Evolutionary conservation across 2,797 vertebrate species (phyloP), one percentile per base, ranked within the genome.

Genomic region (Lepus oiostolus): DNA sequence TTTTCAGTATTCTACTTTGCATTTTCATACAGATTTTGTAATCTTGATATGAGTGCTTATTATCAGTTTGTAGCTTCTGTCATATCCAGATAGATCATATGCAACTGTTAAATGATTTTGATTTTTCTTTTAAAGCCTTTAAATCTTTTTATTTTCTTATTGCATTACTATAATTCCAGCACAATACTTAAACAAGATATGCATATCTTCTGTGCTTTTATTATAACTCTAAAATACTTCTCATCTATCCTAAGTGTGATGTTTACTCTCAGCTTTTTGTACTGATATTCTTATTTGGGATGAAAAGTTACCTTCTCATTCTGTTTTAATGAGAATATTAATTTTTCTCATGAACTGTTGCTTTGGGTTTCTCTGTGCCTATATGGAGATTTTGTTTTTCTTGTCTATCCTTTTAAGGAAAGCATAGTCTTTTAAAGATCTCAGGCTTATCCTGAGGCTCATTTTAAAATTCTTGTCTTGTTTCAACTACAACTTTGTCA

Each of bases 221-320:
- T 91, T 93, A n/a, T 42, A 94, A 82, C 35, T 94, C 83, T 70
- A 68, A 89, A 89, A 75, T 68, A 30, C 11, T 74, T 86, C 17
- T 71, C 35, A 81, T 89, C 8, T 92, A 83, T 81, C n/a, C n/a
- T 38, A 85, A 85, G 35, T 72, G 10, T 90, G 50, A 26, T 14
- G 24, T 83, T 90, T 47, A 83, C 30, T 72, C 16, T 91, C 16
- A 58, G 17, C 35, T 86, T 95, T 91, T 79, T 26, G 42, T 83
- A 58, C 19, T 80, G 26, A 68, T n/a, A 28, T 58, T 4, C 1
- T 85, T 94, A 86, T 68, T 77, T 12, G 54, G 50, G 16, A 13
- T 86, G 42, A 92, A 17, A 88, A 76, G 22, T 83, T 67, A 5
- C 12, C 32, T 62, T 94, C 22, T 75, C 3, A 86, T 85, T 85